Base-by-base conservation (phyloP, 1,140 invertebrate species). In the Phymorhynchus buccinoides region DNA sequence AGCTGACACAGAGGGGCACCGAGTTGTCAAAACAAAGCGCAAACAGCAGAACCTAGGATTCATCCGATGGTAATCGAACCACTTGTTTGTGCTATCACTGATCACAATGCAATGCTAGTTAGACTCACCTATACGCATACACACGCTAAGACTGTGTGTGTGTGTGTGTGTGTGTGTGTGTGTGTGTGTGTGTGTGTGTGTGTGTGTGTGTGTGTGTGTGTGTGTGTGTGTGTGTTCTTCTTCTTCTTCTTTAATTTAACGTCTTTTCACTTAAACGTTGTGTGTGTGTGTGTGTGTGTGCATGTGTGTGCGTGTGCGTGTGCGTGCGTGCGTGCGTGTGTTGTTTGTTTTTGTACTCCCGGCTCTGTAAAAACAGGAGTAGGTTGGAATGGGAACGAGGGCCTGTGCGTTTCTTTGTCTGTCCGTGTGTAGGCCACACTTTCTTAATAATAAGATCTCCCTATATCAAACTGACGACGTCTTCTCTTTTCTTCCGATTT, bases 251-350 rank as follows among this genome's bases (percentile, higher is more conserved):
- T 42, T 44, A 32, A 4, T 44, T 6, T 48, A 16, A 32, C 32
- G 48, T 32, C 30, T 30, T 48, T 44, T 42, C 75, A 78, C 27
- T 35, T 35, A 39, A 32, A 27, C 37, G 16, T 27, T 71, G 66
- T 71, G 66, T 71, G 66, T n/a, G 66, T 71, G 66, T n/a, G 66
- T 71, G 66, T n/a, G 66, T 71, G 66, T n/a, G 66, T 71, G 66
- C 30, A 30, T 71, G 66, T n/a, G 66, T 71, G 66, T n/a, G 66
- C 30, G 66, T n/a, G 66, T 71, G 66, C 30, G 66, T n/a, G 66
- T 71, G 66, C 30, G 66, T 71, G 66, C 66, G 66, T 71, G 66
- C n/a, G n/a, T n/a, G n/a, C n/a, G n/a, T n/a, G n/a, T n/a, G n/a
- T n/a, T n/a, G n/a, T n/a, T n/a, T n/a, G n/a, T n/a, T n/a, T n/a